phyloP scores from a whole-genome alignment of 2,113 vertebrate species.

The Solenodon paradoxus region DNA sequence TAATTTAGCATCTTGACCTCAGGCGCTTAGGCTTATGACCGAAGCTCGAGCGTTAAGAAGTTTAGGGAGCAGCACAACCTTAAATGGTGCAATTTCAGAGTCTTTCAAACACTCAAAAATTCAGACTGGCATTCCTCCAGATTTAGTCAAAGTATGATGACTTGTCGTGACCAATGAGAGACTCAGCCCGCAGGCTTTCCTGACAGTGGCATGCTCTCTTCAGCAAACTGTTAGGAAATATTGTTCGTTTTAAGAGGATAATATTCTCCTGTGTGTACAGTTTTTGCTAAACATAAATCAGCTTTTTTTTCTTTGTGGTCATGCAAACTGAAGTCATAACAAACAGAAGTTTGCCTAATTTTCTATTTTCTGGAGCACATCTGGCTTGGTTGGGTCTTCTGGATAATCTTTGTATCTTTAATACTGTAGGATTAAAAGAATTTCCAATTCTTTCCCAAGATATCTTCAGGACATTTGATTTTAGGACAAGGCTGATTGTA shows the following conservation, averaged over 20 bases:
- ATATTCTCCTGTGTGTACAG: neutral
- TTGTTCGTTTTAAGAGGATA: neutral
- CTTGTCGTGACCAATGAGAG: neutral
- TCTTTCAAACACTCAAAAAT: neutral
- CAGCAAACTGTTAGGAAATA: constrained; percentile 7
- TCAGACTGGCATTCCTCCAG: neutral
- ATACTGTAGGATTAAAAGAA: neutral
- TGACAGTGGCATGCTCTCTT: neutral
- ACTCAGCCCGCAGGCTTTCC: neutral
- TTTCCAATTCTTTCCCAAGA: neutral
- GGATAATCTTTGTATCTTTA: neutral
- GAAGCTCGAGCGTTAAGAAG: neutral
- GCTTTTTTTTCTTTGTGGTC: constrained; percentile 1
- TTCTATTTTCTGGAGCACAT: neutral
- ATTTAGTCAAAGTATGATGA: constrained; percentile 21
- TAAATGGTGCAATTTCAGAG: constrained; percentile 23
- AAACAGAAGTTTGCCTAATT: constrained; percentile 27
- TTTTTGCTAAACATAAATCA: constrained; percentile 8
- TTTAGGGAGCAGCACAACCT: neutral
- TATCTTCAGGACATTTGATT: neutral
- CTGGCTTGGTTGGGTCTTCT: neutral
- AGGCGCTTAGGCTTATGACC: neutral
- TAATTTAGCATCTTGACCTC: neutral
- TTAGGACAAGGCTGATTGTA: neutral
- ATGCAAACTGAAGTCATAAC: neutral